Percentiles rank a stretch among this genome's conserved stretches.
Conservation (phyloP, 1,140 invertebrate species). For the Rhagoletis zephyria region DNA sequence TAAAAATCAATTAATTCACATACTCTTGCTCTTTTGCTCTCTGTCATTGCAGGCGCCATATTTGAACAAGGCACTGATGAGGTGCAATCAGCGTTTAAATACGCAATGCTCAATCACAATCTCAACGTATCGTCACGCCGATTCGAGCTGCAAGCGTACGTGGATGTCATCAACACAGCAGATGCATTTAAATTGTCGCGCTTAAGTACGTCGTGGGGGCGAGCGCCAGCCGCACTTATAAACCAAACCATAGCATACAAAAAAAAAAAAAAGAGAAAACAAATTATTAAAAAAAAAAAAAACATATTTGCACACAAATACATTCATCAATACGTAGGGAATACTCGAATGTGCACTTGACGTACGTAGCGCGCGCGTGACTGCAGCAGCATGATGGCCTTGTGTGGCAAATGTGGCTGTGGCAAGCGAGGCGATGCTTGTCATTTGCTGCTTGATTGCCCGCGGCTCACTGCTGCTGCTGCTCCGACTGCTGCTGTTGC, state of each 20-base stretch:
- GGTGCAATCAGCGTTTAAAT: constrained; percentile 90
- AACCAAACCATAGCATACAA: too few relatives aligned
- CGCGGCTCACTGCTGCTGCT: background rate
- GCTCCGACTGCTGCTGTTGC: background rate
- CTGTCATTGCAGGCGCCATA: constrained; percentile 81
- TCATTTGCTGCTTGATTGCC: constrained; percentile 11
- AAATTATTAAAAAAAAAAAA: too few relatives aligned
- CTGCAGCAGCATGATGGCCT: constrained; percentile 2
- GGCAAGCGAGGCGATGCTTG: constrained; percentile 18
- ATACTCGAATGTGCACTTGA: background rate
- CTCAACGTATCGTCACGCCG: constrained; percentile 81
- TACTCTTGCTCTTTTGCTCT: background rate
- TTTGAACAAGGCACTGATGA: constrained; percentile 92
- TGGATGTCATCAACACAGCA: constrained; percentile 92
- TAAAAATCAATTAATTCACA: too few relatives aligned
- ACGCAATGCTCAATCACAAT: constrained; percentile 87
- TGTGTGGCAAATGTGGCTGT: constrained; percentile 34
- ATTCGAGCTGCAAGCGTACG: constrained; percentile 88
- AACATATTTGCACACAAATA: background rate
- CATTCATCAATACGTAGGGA: background rate
- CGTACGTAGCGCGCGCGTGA: background rate
- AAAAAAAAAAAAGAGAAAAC: too few relatives aligned
- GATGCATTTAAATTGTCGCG: constrained; percentile 91
- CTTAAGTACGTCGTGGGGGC: constrained; percentile 82
- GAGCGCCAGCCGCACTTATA: background rate